Percentiles rank a stretch among this genome's conserved stretches.
Conservation (phyloP, 2,113 vertebrate genomes). For the Takifugu flavidus region DNA sequence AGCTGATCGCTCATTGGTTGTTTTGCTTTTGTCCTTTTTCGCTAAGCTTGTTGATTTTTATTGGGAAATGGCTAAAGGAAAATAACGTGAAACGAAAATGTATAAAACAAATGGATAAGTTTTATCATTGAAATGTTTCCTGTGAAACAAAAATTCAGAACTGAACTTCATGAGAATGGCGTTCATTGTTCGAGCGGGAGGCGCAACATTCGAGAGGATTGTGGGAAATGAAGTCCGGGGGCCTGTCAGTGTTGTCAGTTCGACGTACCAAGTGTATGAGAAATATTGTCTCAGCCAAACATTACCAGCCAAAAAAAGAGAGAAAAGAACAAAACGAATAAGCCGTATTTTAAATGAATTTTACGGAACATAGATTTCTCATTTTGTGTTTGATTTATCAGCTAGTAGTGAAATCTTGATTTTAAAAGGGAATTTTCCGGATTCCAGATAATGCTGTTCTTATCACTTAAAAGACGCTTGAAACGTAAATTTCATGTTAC, state of each 20-base stretch:
- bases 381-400: no score
- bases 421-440: no score
- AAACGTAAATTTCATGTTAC: no score
- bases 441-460: no score
- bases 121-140: no score
- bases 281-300: neutral
- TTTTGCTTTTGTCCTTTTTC: slow-evolving; percentile 12
- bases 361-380: no score
- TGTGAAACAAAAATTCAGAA: no score
- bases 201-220: slow-evolving; percentile 1
- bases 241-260: neutral
- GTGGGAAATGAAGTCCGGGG: slow-evolving; percentile 66
- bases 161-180: no score
- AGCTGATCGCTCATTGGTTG: slow-evolving; percentile 62
- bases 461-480: no score
- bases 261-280: neutral
- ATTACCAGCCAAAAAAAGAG: neutral
- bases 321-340: neutral
- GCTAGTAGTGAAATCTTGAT: no score
- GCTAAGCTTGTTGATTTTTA: neutral
- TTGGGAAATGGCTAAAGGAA: neutral
- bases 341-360: neutral
- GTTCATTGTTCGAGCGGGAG: neutral
- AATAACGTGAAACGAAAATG: neutral
- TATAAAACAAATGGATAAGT: no score